phyloP scores from a whole-genome alignment of 2,113 vertebrate species.

The Heteronetta atricapilla region DNA sequence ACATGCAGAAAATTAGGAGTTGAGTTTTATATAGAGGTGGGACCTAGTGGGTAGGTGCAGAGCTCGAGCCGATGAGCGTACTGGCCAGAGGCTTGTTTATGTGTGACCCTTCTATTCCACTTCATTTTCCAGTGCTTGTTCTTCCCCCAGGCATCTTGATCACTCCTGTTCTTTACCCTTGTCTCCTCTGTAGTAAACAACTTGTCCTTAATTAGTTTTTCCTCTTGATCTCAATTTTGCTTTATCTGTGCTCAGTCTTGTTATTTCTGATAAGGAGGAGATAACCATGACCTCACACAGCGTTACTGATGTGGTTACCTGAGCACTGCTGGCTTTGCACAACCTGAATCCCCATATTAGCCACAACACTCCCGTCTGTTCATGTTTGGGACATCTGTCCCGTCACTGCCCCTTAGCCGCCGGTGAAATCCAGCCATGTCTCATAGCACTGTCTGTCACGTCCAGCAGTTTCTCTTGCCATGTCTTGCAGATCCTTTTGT shows the following conservation, averaged over 20 bases:
- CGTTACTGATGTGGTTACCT: not conserved
- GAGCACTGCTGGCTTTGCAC: not conserved
- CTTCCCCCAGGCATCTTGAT: not conserved
- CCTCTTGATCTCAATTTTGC: not conserved
- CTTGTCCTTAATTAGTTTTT: not conserved
- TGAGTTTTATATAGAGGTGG: not conserved
- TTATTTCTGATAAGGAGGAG: not conserved
- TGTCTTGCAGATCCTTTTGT: not conserved
- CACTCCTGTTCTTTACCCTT: not conserved
- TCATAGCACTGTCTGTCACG: rapidly evolving
- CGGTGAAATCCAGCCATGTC: not conserved
- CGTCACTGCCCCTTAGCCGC: rapidly evolving
- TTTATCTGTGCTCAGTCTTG: rapidly evolving
- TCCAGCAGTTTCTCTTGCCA: rapidly evolving
- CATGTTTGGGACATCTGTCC: not conserved
- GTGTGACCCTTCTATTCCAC: not conserved
- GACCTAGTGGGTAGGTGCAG: not conserved
- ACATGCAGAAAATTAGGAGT: rapidly evolving
- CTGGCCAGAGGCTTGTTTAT: too few relatives aligned
- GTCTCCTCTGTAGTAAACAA: not conserved
- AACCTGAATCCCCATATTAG: not conserved
- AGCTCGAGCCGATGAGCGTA: not conserved
- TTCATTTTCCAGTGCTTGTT: not conserved
- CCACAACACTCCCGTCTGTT: not conserved
- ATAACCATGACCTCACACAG: not conserved